These are phyloP conservation scores for Candoia aspera DNA, from an alignment of 2,113 vertebrate species.

Conservation along the genomic window DNA sequence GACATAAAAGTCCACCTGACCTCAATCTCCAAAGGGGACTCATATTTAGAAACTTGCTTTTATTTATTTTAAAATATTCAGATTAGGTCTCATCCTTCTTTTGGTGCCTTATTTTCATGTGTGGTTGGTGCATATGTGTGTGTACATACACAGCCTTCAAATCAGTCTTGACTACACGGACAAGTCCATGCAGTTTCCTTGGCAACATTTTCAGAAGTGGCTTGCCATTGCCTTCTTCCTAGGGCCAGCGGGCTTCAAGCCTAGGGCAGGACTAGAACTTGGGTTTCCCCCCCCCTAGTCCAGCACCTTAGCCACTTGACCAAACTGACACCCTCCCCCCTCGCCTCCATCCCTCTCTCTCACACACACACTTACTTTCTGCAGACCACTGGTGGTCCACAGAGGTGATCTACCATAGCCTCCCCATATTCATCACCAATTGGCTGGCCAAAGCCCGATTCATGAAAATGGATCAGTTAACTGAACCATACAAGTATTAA, in stretches of 20 bases:
- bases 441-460: not conserved
- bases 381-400: not conserved
- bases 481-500: not conserved
- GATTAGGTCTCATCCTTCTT: not conserved
- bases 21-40: not conserved
- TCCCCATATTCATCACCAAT: not conserved
- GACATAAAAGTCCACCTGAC: not conserved
- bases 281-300: not conserved
- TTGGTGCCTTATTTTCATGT: not conserved
- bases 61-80: not conserved
- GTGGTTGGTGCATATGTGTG: not conserved
- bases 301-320: not conserved
- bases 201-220: not conserved
- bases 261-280: not conserved
- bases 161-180: not conserved
- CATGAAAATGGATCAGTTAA: not conserved
- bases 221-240: not conserved
- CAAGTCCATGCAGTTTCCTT: not conserved
- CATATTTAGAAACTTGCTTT: not conserved
- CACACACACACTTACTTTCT: not conserved
- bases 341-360: not conserved
- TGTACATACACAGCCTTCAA: not conserved
- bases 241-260: not conserved
- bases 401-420: not conserved
- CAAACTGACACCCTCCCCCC: not conserved